phyloP scores from a whole-genome alignment of 2,113 vertebrate species.

The Lepus timidus region DNA sequence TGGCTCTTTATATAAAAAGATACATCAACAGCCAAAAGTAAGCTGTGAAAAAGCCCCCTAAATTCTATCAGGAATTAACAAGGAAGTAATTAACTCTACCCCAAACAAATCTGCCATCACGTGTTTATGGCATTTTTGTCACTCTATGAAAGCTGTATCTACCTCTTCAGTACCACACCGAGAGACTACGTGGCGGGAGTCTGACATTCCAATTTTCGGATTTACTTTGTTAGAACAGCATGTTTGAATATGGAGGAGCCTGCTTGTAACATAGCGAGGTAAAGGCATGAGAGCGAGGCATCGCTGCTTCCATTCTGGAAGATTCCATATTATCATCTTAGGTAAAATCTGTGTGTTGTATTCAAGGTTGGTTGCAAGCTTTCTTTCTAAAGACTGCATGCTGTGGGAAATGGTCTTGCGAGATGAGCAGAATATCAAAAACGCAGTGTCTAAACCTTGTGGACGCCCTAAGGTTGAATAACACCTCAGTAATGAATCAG shows the following conservation, averaged over 20 bases:
- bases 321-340: background rate
- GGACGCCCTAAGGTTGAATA: background rate
- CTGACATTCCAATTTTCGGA: background rate
- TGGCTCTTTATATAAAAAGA: conserved; percentile 71
- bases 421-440: background rate
- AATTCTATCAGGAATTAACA: conserved; percentile 68
- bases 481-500: conserved; percentile 2
- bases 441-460: background rate
- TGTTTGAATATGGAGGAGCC: background rate
- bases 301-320: background rate
- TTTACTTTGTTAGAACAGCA: conserved; percentile 45
- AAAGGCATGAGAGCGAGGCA: background rate
- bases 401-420: conserved; percentile 26
- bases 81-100: conserved; percentile 68
- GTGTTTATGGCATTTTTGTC: conserved; percentile 15
- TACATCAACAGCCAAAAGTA: conserved; percentile 78
- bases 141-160: conserved; percentile 6
- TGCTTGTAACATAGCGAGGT: background rate
- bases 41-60: conserved; percentile 69
- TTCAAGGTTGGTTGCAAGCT: conserved; percentile 3
- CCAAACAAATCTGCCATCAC: conserved; percentile 46
- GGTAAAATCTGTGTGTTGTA: background rate
- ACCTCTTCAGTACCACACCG: conserved; percentile 1
- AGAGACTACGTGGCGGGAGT: conserved; percentile 34
- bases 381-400: background rate